Conservation (phyloP, 2,113 vertebrate genomes). For the Sialia sialis region DNA sequence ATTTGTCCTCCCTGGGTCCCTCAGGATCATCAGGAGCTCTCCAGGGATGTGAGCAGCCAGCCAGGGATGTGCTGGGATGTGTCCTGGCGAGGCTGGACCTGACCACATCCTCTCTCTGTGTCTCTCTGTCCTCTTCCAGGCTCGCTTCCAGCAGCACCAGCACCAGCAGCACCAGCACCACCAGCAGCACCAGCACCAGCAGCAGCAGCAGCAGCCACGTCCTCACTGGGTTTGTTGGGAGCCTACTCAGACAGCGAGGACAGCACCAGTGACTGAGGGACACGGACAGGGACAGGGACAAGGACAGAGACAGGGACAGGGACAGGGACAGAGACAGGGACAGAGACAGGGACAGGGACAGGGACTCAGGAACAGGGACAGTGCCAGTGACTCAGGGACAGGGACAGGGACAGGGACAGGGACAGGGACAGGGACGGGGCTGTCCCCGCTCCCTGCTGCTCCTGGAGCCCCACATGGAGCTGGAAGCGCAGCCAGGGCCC, state of each 20-base stretch:
- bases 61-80: not conserved
- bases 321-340: not conserved
- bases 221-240: slow-evolving; percentile 73
- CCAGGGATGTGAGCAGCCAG: fast-evolving
- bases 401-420: not conserved
- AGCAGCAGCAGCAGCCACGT: not conserved
- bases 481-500: not conserved
- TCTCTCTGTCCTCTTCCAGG: not conserved
- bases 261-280: slow-evolving; percentile 24
- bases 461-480: not conserved
- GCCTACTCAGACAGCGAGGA: slow-evolving; percentile 72
- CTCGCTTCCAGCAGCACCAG: not conserved
- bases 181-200: not conserved
- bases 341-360: not conserved
- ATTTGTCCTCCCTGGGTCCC: not conserved
- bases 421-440: not conserved
- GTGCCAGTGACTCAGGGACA: too few species aligned
- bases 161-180: not conserved
- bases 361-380: not conserved
- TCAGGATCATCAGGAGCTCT: not conserved
- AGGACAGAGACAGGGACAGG: too few species aligned
- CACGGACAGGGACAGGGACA: not conserved
- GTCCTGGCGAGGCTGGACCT: not conserved
- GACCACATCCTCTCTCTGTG: not conserved
- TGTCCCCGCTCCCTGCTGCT: not conserved